Conservation (phyloP, 2,888 invertebrate species). For the Oxyscelio sp. region DNA sequence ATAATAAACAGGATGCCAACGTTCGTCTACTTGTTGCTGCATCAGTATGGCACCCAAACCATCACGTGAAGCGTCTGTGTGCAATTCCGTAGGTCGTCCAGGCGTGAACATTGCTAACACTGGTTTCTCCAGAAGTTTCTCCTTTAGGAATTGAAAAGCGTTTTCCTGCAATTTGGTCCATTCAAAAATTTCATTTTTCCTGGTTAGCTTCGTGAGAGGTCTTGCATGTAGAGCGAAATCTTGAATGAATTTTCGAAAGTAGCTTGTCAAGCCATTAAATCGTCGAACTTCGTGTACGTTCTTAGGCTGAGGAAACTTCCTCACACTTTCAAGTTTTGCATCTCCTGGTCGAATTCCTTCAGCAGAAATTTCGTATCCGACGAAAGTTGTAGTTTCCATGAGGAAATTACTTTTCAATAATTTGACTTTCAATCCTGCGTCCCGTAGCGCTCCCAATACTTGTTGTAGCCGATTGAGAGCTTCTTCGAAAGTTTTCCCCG, state of each 20-base stretch:
- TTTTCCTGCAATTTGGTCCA: constrained; percentile 2
- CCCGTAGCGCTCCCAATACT: constrained; percentile 34
- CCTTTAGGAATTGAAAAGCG: constrained; percentile 23
- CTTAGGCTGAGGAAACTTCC: constrained; percentile 42
- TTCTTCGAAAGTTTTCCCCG: constrained; percentile 5
- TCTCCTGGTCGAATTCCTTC: constrained; percentile 37
- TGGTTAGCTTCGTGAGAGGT: constrained; percentile 18
- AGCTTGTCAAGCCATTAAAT: constrained; percentile 26
- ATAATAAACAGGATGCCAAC: constrained; percentile 80
- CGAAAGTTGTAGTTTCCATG: constrained; percentile 27
- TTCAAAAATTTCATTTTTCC: constrained; percentile 17
- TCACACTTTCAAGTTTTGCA: constrained; percentile 65
- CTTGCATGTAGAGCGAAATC: constrained; percentile 12
- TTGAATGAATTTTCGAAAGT: constrained; percentile 21
- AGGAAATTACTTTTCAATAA: constrained; percentile 69
- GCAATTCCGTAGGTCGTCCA: constrained; percentile 20
- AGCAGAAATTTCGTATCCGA: constrained; percentile 65
- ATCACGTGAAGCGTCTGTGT: constrained; percentile 19
- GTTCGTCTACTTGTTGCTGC: constrained; percentile 15
- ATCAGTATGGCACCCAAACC: constrained; percentile 30
- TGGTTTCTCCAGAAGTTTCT: constrained; percentile 28
- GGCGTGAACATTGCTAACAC: constrained; percentile 22
- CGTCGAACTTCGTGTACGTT: constrained; percentile 26
- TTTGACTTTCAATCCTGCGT: constrained; percentile 50
- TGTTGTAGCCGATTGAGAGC: constrained; percentile 25